These are phyloP conservation scores for Gnatocerus cornutus DNA, from an alignment of 2,888 invertebrate genomes.

Conservation along the genomic window DNA sequence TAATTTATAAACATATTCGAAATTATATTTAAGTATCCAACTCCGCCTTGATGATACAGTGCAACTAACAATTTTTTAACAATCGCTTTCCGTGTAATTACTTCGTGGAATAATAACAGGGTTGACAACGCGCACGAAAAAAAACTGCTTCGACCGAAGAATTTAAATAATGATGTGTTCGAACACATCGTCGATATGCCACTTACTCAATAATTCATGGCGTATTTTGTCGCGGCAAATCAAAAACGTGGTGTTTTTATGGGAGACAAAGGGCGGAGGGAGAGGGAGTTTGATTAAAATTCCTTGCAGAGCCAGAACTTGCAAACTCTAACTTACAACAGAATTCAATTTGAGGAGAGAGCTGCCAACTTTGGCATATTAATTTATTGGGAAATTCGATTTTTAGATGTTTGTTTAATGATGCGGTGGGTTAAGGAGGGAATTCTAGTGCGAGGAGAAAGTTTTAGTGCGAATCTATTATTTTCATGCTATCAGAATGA, in stretches of 20 bases:
- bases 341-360: slow-evolving; percentile 57
- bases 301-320: slow-evolving; percentile 60
- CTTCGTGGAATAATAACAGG: slow-evolving; percentile 38
- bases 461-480: too few species aligned
- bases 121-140: slow-evolving; percentile 42
- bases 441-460: too few species aligned
- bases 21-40: slow-evolving; percentile 5
- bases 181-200: slow-evolving; percentile 36
- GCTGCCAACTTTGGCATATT: slow-evolving; percentile 47
- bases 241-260: slow-evolving; percentile 63
- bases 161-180: slow-evolving; percentile 50
- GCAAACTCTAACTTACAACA: slow-evolving; percentile 56
- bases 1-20: slow-evolving; percentile 14
- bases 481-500: too few species aligned
- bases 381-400: slow-evolving; percentile 9
- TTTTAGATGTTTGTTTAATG: slow-evolving; percentile 9
- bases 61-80: slow-evolving; percentile 40
- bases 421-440: neutral
- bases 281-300: slow-evolving; percentile 70
- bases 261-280: slow-evolving; percentile 64
- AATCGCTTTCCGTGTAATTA: slow-evolving; percentile 42
- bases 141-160: slow-evolving; percentile 33
- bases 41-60: slow-evolving; percentile 18
- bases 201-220: slow-evolving; percentile 62
- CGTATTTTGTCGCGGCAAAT: slow-evolving; percentile 61